Base-by-base conservation (phyloP, 2,113 vertebrate species). In the Cyprinus carpio region DNA sequence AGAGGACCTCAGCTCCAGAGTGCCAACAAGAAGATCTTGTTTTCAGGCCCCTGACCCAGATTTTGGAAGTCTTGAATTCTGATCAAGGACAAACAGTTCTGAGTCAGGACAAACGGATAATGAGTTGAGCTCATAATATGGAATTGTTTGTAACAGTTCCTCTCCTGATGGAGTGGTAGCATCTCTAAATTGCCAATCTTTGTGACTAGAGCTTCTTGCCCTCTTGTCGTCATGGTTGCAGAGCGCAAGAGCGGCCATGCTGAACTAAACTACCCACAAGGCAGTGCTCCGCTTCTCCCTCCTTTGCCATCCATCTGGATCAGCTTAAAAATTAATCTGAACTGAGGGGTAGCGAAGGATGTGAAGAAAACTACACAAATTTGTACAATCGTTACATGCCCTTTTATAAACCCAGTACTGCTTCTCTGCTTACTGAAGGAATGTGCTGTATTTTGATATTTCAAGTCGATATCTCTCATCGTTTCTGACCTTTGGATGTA, bases 301-400 rank as follows among this genome's bases (percentile, higher is more conserved):
- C 76, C 86, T 20, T 64, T 89, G 86, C 82, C 16, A 83, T 88
- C 91, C 93, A 93, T 92, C 92, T 94, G 93, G 90, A 87, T 43
- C 80, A 87, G 34, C 91, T 94, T 93, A 94, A 93, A 92, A 87
- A 93, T 93, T 92, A 90, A 94, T 90, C 81, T 16, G 11, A 75
- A 74, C 67, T 77, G 78, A 62, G 87, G 62, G 25, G 23, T 34
- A 58, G 51, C 82, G 79, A 25, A 54, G 31, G 58, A 71, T 86
- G 34, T 43, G 79, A 60, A 65, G 54, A 49, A 72, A 82, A 86
- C 54, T 18, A 54, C 40, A 25, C 10, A 54, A 81, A 78, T 11
- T 9, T n/a, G 34, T 7, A 20, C 3, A 18, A 13, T 25, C 10
- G 10, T 51, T 51, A 37, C 4, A 15, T n/a, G 64, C 20, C 4